Conservation (phyloP, 2,113 vertebrate species). For the Thunnus maccoyii region DNA sequence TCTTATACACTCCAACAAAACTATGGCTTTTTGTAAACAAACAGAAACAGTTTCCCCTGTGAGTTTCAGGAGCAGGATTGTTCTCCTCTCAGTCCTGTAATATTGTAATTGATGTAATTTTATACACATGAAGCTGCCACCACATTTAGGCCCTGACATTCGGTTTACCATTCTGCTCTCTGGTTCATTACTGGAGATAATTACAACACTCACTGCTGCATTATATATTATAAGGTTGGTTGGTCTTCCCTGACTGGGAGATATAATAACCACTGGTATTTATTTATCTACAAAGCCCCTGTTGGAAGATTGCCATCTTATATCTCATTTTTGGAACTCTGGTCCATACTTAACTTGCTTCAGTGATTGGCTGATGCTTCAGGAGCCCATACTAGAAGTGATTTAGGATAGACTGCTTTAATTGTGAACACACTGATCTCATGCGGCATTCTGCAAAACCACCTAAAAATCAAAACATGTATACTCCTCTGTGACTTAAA, state of each 20-base stretch:
- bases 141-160: slow-evolving; percentile 29
- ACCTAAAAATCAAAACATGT: slow-evolving; percentile 9
- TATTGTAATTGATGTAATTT: neutral
- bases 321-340: slow-evolving; percentile 42
- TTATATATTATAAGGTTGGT: slow-evolving; percentile 43
- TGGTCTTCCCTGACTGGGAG: slow-evolving; percentile 35
- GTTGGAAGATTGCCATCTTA: slow-evolving; percentile 37
- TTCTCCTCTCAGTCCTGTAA: neutral
- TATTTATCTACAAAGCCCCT: slow-evolving; percentile 48
- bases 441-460: slow-evolving; percentile 17
- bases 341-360: slow-evolving; percentile 43
- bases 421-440: neutral
- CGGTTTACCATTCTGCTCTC: slow-evolving; percentile 28
- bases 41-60: neutral
- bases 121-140: neutral
- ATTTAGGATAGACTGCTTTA: slow-evolving; percentile 8
- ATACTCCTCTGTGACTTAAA: neutral
- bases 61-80: neutral
- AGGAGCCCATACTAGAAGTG: neutral
- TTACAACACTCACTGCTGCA: slow-evolving; percentile 42
- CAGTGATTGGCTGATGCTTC: slow-evolving; percentile 15
- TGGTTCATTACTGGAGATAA: slow-evolving; percentile 48
- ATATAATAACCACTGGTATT: slow-evolving; percentile 38
- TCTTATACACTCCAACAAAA: neutral
- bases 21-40: neutral